phyloP scores from a whole-genome alignment of 2,888 invertebrate species.

The Phaonia tiefii region DNA sequence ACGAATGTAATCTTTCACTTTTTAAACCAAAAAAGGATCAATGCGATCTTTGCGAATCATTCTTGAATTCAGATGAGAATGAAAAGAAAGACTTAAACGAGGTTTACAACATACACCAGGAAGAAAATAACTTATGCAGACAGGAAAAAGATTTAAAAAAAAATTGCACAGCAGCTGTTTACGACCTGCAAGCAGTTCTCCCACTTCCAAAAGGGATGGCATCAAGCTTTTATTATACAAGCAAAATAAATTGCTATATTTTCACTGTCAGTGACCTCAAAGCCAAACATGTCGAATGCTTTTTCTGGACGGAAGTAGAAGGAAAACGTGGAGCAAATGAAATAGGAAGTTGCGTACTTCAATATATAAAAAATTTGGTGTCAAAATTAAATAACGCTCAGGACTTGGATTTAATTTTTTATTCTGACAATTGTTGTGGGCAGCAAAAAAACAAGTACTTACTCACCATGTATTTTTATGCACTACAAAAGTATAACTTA shows the following conservation, averaged over 20 bases:
- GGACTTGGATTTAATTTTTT: slow-evolving; percentile 66
- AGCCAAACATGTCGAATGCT: slow-evolving; percentile 67
- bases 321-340: slow-evolving; percentile 70
- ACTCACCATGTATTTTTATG: slow-evolving; percentile 49
- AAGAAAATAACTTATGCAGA: slow-evolving; percentile 36
- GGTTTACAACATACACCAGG: slow-evolving; percentile 28
- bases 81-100: slow-evolving; percentile 46
- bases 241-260: slow-evolving; percentile 54
- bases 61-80: slow-evolving; percentile 56
- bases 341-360: slow-evolving; percentile 68
- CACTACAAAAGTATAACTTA: slow-evolving; percentile 68
- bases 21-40: slow-evolving; percentile 28
- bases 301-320: slow-evolving; percentile 57
- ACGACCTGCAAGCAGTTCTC: slow-evolving; percentile 57
- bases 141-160: slow-evolving; percentile 56
- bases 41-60: slow-evolving; percentile 53
- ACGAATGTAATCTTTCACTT: slow-evolving; percentile 63
- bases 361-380: slow-evolving; percentile 58
- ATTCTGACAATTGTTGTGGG: slow-evolving; percentile 72
- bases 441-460: slow-evolving; percentile 65
- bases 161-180: slow-evolving; percentile 55
- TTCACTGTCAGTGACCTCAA: slow-evolving; percentile 70
- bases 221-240: slow-evolving; percentile 55
- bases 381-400: slow-evolving; percentile 50
- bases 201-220: slow-evolving; percentile 63